These are phyloP conservation scores for Eristalinus sepulchralis DNA, from an alignment of 2,888 invertebrate genomes.

Conservation along the genomic window DNA sequence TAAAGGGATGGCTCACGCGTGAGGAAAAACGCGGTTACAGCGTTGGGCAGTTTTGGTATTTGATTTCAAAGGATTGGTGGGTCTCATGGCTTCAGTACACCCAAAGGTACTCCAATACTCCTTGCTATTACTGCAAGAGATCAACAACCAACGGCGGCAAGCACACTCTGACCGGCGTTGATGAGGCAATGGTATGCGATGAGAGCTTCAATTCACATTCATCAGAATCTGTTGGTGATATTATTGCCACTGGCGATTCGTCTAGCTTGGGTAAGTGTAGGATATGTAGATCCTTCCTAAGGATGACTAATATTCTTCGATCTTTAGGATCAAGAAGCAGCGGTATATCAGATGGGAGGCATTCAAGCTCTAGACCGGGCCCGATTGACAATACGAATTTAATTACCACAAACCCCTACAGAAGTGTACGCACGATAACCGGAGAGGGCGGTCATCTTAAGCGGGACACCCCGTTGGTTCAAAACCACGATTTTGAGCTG, in stretches of 20 bases:
- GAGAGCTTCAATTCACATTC: conserved; percentile 87
- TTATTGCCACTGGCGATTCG: conserved; percentile 83
- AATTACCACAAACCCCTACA: conserved; percentile 84
- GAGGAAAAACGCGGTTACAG: conserved; percentile 88
- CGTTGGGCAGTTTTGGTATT: conserved; percentile 94
- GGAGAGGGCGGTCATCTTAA: conserved; percentile 94
- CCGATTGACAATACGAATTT: conserved; percentile 89
- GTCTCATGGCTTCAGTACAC: conserved; percentile 89
- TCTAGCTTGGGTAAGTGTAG: conserved; percentile 78
- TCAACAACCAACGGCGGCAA: conserved; percentile 71
- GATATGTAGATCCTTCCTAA: background rate
- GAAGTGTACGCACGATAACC: conserved; percentile 89
- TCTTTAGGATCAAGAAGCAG: conserved; percentile 83
- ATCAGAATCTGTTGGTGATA: conserved; percentile 85
- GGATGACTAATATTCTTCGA: background rate
- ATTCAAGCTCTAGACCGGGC: conserved; percentile 83
- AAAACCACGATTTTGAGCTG: conserved; percentile 92
- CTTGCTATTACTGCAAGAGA: conserved; percentile 81
- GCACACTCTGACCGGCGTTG: conserved; percentile 78
- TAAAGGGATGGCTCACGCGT: conserved; percentile 90
- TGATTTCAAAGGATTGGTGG: conserved; percentile 94
- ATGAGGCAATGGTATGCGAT: conserved; percentile 86
- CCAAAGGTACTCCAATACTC: conserved; percentile 79
- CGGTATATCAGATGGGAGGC: conserved; percentile 85
- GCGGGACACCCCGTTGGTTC: conserved; percentile 87